Base-by-base conservation (phyloP, 2,888 invertebrate genomes). In the Oscheius sp. region DNA sequence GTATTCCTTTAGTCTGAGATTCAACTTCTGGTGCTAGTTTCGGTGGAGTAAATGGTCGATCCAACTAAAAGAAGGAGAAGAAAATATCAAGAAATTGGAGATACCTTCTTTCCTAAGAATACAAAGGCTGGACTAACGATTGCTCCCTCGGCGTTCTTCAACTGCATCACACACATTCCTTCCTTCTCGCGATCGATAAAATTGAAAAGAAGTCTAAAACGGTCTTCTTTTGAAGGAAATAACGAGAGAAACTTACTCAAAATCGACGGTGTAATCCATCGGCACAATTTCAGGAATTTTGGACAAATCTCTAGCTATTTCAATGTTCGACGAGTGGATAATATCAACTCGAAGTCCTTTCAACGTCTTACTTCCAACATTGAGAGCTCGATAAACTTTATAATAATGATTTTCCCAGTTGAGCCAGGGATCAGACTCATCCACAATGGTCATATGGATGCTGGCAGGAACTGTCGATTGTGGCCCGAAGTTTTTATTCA, bases 331-430 rank as follows among this genome's bases (percentile, higher is more conserved):
- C 15, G 61, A 42, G 6, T 45, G 31, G 29, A 61, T 15, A 6
- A 42, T 45, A 6, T 45, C 42, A 17, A 61, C 25, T 3, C 45
- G 42, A 23, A 61, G 29, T 1, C 45, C 45, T 31, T 61, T 61
- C n/a, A 61, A 10, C 5, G 42, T 42, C 45, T 45, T 42, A 17
- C 27, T 42, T 2, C 61, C 61, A 4, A 61, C 27, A 25, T 61
- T 61, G 15, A 45, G 31, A 29, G 45, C 45, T 23, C 61, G 61
- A 20, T 27, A 61, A 15, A 42, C 42, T 25, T 61, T 61, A 15
- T 45, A n/a, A 45, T 61, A 61, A 25, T 61, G 61, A 15, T 42
- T 61, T n/a, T 61, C 61, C 61, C 61, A 61, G 31, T 61, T 61
- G 42, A 61, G 42, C 61, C 61, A 61, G 1, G 61, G 45, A 29